Conservation (phyloP, 2,888 invertebrate species). For the Sphaerophoria rueppellii region DNA sequence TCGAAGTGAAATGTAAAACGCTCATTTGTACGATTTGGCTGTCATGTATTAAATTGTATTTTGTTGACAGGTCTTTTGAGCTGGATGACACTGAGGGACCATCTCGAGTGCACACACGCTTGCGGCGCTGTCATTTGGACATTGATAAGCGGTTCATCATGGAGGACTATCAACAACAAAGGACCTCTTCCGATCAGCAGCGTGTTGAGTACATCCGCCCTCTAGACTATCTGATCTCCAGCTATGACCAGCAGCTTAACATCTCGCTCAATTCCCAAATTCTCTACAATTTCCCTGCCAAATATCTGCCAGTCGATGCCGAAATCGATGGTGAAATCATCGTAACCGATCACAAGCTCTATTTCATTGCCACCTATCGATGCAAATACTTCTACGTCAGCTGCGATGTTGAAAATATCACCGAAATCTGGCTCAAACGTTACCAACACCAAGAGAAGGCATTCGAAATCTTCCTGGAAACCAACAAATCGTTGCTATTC, state of each 20-base stretch:
- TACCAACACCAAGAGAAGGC: slow-evolving; percentile 93
- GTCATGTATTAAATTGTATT: slow-evolving; percentile 20
- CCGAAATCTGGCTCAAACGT: slow-evolving; percentile 88
- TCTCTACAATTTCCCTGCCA: slow-evolving; percentile 88
- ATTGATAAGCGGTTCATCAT: slow-evolving; percentile 87
- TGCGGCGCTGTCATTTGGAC: slow-evolving; percentile 89
- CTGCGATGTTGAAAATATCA: slow-evolving; percentile 86
- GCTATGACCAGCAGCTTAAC: slow-evolving; percentile 83
- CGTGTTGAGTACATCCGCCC: slow-evolving; percentile 80
- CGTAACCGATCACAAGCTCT: slow-evolving; percentile 88
- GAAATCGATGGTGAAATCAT: slow-evolving; percentile 92
- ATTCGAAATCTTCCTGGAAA: slow-evolving; percentile 91
- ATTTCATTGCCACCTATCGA: slow-evolving; percentile 86
- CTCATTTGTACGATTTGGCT: background rate
- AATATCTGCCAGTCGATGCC: slow-evolving; percentile 88
- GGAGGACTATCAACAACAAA: slow-evolving; percentile 82
- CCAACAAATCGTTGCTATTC: slow-evolving; percentile 90
- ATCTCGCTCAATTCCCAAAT: slow-evolving; percentile 88
- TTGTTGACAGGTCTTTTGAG: slow-evolving; percentile 86
- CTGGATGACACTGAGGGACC: slow-evolving; percentile 95
- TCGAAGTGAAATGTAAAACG: slow-evolving; percentile 85
- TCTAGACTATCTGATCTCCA: slow-evolving; percentile 83
- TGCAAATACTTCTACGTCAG: slow-evolving; percentile 83
- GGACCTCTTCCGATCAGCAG: slow-evolving; percentile 72
- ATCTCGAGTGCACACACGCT: slow-evolving; percentile 89